Evolutionary conservation across 1,140 invertebrate species (phyloP).

Genomic region (Grapholita molesta): DNA sequence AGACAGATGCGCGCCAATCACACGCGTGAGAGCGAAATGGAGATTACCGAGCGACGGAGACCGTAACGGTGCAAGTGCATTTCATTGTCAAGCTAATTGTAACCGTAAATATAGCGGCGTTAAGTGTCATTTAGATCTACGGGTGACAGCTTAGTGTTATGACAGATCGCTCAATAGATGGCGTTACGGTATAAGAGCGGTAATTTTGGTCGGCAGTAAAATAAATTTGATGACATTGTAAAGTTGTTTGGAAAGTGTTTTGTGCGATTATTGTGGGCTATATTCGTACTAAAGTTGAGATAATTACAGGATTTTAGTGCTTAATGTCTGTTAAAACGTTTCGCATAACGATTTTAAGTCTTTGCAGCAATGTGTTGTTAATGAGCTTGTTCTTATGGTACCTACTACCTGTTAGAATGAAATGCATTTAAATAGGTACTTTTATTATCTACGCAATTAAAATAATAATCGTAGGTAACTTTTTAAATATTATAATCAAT

Average conservation of each 20-base stretch:
- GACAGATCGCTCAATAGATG: slow-evolving; percentile 59
- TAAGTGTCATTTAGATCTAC: slow-evolving; percentile 54
- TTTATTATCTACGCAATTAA: too few species aligned
- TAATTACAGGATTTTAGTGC: slow-evolving; percentile 15
- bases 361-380: not conserved
- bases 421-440: not conserved
- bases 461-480: too few species aligned
- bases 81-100: slow-evolving; percentile 55
- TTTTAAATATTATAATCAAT: too few species aligned
- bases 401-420: not conserved
- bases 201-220: slow-evolving; percentile 9
- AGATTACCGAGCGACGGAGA: slow-evolving; percentile 36
- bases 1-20: slow-evolving; percentile 43
- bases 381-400: not conserved
- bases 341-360: not conserved
- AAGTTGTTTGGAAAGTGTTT: slow-evolving; percentile 20
- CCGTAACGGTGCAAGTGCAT: slow-evolving; percentile 56
- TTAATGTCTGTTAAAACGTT: slow-evolving; percentile 1
- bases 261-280: slow-evolving; percentile 18
- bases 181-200: slow-evolving; percentile 45
- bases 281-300: slow-evolving; percentile 4
- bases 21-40: slow-evolving; percentile 48
- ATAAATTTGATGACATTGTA: slow-evolving; percentile 15
- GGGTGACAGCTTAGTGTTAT: slow-evolving; percentile 22
- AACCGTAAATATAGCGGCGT: slow-evolving; percentile 43